Conservation (phyloP, 2,113 vertebrate genomes). For the Chaetodon auriga region DNA sequence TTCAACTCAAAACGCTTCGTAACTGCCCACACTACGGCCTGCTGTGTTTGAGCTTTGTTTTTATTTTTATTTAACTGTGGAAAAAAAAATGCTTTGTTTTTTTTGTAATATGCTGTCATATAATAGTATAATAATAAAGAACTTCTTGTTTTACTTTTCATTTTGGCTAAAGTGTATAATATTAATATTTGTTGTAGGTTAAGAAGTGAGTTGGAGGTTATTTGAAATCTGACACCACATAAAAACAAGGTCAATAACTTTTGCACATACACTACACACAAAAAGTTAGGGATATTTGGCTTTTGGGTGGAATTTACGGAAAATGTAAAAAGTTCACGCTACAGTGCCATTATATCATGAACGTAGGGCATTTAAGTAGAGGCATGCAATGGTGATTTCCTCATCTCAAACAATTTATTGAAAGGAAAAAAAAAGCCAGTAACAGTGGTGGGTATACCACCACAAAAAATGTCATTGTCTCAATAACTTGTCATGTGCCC, state of each 20-base stretch:
- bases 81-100: conserved; percentile 66
- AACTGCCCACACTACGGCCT: conserved; percentile 46
- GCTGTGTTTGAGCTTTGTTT: conserved; percentile 66
- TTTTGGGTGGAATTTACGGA: too few relatives aligned
- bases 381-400: too few relatives aligned
- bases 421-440: too few relatives aligned
- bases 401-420: too few relatives aligned
- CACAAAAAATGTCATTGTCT: too few relatives aligned
- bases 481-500: too few relatives aligned
- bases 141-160: conserved; percentile 70
- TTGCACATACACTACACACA: background rate
- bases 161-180: background rate
- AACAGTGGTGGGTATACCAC: too few relatives aligned
- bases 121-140: conserved; percentile 76
- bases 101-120: conserved; percentile 77
- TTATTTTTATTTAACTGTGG: conserved; percentile 80
- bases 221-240: background rate
- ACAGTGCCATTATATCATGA: too few relatives aligned
- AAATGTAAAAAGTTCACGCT: too few relatives aligned
- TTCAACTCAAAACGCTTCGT: conserved; percentile 33
- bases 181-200: background rate
- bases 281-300: too few relatives aligned
- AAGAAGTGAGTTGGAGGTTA: background rate
- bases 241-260: background rate
- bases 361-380: too few relatives aligned